Conservation (phyloP, 2,888 invertebrate genomes). For the Nephrotoma appendiculata region DNA sequence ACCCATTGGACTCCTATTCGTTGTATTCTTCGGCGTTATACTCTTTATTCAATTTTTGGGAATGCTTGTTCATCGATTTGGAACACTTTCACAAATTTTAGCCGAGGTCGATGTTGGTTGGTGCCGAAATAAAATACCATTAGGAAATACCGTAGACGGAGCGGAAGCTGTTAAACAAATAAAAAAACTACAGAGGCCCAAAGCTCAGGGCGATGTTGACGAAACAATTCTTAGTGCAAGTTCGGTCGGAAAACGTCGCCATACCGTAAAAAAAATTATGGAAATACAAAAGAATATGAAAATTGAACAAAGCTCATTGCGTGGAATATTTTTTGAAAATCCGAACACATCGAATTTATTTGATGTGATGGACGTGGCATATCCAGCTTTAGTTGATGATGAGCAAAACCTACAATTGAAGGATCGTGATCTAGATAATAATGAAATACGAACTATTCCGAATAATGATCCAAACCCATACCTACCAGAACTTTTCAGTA, state of each 20-base stretch:
- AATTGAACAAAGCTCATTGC: not conserved
- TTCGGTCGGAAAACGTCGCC: not conserved
- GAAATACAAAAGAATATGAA: not conserved
- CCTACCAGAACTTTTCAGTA: not conserved
- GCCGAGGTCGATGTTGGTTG: constrained; percentile 47
- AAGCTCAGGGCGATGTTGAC: constrained; percentile 24
- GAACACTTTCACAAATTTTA: constrained; percentile 57
- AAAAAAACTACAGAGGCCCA: constrained; percentile 37
- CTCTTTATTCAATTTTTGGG: constrained; percentile 56
- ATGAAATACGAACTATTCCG: not conserved
- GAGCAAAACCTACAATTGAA: not conserved
- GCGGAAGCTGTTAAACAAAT: constrained; percentile 46
- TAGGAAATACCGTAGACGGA: constrained; percentile 12
- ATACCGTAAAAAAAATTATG: not conserved
- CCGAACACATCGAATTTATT: not conserved
- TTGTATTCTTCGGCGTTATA: constrained; percentile 54
- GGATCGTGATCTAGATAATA: not conserved
- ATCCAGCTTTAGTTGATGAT: not conserved
- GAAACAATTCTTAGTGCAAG: constrained; percentile 11
- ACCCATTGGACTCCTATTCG: constrained; percentile 60
- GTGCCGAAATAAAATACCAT: constrained; percentile 12
- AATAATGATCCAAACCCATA: not conserved
- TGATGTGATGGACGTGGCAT: not conserved
- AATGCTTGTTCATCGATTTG: constrained; percentile 63
- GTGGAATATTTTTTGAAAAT: not conserved